A percentile compares a stretch with the other conserved stretches of the same genome.
Conservation (phyloP, 2,888 invertebrate species). For the Aspidapion aeneum region DNA sequence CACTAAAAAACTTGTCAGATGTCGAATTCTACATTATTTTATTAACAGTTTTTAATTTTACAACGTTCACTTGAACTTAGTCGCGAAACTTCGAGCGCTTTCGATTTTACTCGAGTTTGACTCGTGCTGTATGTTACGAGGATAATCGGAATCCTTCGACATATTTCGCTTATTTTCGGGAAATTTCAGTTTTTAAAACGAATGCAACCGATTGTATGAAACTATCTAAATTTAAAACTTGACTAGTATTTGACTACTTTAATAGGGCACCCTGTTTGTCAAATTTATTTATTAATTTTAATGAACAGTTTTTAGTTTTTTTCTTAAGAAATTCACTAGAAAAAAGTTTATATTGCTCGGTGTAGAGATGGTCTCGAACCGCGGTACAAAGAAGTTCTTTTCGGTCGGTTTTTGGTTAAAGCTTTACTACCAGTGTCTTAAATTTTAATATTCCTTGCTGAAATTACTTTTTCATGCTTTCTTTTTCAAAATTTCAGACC, state of each 20-base stretch:
- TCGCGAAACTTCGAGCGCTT: not conserved
- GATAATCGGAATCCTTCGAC: not conserved
- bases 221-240: not conserved
- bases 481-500: not conserved
- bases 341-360: not conserved
- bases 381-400: not conserved
- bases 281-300: not conserved
- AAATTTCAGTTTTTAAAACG: not conserved
- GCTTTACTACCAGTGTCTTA: not conserved
- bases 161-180: not conserved
- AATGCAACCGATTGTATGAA: not conserved
- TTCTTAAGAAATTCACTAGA: not conserved
- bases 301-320: not conserved
- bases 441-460: not conserved
- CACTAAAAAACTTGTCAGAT: constrained; percentile 45
- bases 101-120: too few species aligned
- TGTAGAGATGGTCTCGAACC: not conserved
- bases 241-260: not conserved
- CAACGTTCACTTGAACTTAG: not conserved
- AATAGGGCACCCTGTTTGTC: not conserved
- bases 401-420: not conserved
- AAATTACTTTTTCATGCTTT: not conserved
- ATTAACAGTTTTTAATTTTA: not conserved
- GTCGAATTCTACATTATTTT: constrained; percentile 21
- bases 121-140: too few species aligned